Conservation (phyloP, 2,888 invertebrate species). For the Phragmatobia fuliginosa region DNA sequence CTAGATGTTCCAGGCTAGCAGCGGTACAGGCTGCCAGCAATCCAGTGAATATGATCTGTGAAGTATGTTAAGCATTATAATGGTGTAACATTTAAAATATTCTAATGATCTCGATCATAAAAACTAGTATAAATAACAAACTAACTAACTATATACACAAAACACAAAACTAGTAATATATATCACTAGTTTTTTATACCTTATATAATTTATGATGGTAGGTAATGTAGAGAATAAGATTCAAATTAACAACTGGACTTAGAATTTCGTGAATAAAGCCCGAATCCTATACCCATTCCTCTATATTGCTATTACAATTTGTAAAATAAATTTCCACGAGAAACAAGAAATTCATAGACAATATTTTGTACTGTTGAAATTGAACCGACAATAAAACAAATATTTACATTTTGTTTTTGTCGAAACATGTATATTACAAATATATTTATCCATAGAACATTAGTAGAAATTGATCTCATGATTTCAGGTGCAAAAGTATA, state of each 20-base stretch:
- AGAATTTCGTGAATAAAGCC: not conserved
- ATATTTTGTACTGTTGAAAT: not conserved
- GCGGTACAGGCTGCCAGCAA: conserved; percentile 3
- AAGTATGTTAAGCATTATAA: no score
- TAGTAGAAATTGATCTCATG: no score
- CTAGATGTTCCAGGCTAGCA: conserved; percentile 28
- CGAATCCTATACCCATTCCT: no score
- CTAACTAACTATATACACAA: no score
- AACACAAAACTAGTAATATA: no score
- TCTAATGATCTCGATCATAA: not conserved
- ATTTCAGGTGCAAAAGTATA: no score
- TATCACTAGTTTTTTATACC: no score
- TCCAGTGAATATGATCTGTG: conserved; percentile 9
- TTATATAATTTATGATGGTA: no score
- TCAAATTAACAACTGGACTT: not conserved
- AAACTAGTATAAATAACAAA: no score
- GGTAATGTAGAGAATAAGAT: not conserved
- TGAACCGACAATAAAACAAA: not conserved
- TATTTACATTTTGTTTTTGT: not conserved
- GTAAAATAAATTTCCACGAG: not conserved
- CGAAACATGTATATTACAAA: no score
- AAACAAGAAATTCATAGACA: not conserved
- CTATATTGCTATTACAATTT: not conserved
- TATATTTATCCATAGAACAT: no score
- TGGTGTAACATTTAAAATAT: no score